Conservation (phyloP, 37 sponge, comb jelly and placozoan species). For the Cliona cf. orientalis region DNA sequence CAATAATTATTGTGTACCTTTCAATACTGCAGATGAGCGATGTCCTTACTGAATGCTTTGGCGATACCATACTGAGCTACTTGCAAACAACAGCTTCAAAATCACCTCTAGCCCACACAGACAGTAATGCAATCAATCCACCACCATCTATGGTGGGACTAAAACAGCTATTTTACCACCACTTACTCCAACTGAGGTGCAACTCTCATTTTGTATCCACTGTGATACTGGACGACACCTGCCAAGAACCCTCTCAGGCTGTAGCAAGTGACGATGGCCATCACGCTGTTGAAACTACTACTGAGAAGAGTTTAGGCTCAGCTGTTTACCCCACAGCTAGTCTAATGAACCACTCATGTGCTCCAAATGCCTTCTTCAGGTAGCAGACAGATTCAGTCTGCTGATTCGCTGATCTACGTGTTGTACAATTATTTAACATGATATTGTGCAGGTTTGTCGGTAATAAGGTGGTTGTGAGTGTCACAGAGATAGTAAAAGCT, state of each 20-base stretch:
- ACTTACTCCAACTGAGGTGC: conserved; percentile 61
- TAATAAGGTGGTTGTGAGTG: conserved; percentile 18
- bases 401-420: neutral
- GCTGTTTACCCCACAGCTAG: conserved; percentile 58
- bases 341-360: conserved; percentile 77
- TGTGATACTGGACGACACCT: conserved; percentile 7
- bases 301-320: conserved; percentile 48
- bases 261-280: neutral
- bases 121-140: no score
- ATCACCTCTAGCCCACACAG: neutral
- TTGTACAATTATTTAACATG: neutral
- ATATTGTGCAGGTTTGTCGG: conserved; percentile 40
- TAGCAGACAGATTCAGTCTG: neutral
- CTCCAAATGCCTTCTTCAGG: conserved; percentile 71
- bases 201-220: conserved; percentile 59
- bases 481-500: conserved; percentile 6
- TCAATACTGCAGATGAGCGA: conserved; percentile 30
- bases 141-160: conserved; percentile 8
- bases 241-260: neutral
- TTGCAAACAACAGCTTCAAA: neutral
- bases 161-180: conserved; percentile 51
- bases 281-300: neutral
- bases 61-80: conserved; percentile 7
- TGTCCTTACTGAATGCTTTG: conserved; percentile 12
- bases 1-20: no score